Base-by-base conservation (phyloP, 2,113 vertebrate genomes). In the Monopterus albus region DNA sequence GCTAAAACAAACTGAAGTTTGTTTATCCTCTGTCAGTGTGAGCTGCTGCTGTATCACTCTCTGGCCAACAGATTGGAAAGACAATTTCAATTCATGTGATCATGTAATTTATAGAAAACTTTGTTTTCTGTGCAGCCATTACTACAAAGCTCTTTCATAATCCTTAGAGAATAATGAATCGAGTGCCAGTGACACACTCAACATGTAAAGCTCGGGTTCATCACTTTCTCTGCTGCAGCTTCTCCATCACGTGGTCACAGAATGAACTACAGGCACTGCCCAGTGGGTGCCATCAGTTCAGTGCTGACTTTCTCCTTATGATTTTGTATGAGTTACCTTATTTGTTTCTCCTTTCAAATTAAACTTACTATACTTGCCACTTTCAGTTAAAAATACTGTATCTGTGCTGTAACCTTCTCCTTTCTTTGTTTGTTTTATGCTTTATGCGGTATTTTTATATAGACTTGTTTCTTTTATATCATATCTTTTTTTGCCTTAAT, bases 201-300 rank as follows among this genome's bases (percentile, higher is more conserved):
- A 4, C 23, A 76, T 42, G 25, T 18, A 17, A 28, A 25, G n/a
- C 20, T 46, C 6, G 7, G 42, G 28, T 2, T 43, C 26, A 35
- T 21, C 2, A 23, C 20, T 64, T 64, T 49, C 17, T 50, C 46
- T 66, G 68, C 10, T 75, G 59, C 68, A 84, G 68, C 33, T 78
- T 70, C 85, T 57, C 92, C 89, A 88, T 79, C 91, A 60, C 81
- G 88, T 88, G 92, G 82, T 53, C 39, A 79, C 5, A 42, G 10
- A n/a, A n/a, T 57, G 52, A 83, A 84, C 46, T 87, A 18, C 82
- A 87, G 15, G n/a, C 7, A 50, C 5, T 26, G 12, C 7, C 50
- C 20, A n/a, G 28, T 5, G 1, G 12, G n/a, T n/a, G n/a, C n/a
- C n/a, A n/a, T n/a, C n/a, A n/a, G n/a, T n/a, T n/a, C n/a, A 7